phyloP scores from a whole-genome alignment of 2,888 invertebrate genomes.

The Dicranocentrus wangi region DNA sequence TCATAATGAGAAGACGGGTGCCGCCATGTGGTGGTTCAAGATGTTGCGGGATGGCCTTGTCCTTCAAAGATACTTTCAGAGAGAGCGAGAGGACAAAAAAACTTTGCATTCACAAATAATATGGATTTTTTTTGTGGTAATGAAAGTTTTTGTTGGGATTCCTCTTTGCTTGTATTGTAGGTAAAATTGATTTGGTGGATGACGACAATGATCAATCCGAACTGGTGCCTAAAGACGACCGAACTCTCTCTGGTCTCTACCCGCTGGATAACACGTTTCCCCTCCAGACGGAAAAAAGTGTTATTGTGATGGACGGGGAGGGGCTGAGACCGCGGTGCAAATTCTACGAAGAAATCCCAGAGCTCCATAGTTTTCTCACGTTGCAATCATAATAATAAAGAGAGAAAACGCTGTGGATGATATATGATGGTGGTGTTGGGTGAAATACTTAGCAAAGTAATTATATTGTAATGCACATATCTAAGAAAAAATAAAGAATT shows the following conservation, averaged over 20 bases:
- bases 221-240: slow-evolving; percentile 47
- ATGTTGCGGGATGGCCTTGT: too few species aligned
- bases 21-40: too few species aligned
- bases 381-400: slow-evolving; percentile 53
- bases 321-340: slow-evolving; percentile 53
- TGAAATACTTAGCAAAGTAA: neutral
- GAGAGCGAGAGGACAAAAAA: too few species aligned
- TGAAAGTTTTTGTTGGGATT: too few species aligned
- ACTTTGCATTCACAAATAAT: too few species aligned
- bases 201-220: slow-evolving; percentile 31
- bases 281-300: slow-evolving; percentile 42
- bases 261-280: slow-evolving; percentile 51
- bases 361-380: slow-evolving; percentile 50
- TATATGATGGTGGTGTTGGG: neutral
- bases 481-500: neutral
- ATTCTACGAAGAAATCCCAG: slow-evolving; percentile 62
- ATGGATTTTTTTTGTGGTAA: too few species aligned
- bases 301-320: slow-evolving; percentile 56
- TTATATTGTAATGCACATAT: slow-evolving; percentile 9
- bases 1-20: too few species aligned
- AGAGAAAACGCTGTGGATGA: too few species aligned
- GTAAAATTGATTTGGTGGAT: slow-evolving; percentile 28
- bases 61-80: too few species aligned
- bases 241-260: slow-evolving; percentile 22
- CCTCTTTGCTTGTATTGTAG: too few species aligned